A percentile compares a stretch with the other conserved stretches of the same genome.
Conservation (phyloP, 2,113 vertebrate genomes). For the Okapia johnstoni region DNA sequence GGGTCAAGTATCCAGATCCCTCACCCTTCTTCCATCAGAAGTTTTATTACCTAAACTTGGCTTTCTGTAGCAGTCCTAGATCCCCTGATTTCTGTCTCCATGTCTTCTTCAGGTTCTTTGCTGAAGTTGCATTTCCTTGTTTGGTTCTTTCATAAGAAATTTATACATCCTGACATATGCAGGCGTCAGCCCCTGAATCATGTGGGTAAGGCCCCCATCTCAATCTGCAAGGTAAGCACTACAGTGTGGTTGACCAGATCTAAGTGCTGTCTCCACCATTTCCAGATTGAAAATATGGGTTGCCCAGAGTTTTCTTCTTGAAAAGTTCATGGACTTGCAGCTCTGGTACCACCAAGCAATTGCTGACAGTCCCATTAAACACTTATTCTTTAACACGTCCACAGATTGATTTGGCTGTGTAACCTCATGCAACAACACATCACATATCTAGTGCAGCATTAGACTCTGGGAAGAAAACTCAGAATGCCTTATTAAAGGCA, state of each 20-base stretch:
- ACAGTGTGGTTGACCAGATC: rapidly evolving
- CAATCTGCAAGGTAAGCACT: neutral
- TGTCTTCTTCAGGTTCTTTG: neutral
- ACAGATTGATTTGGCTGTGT: neutral
- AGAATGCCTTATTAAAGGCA: neutral
- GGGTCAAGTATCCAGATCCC: neutral
- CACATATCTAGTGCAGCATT: neutral
- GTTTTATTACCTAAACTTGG: neutral
- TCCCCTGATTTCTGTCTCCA: neutral
- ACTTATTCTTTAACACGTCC: neutral
- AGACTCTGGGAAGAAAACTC: neutral
- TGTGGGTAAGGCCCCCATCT: neutral
- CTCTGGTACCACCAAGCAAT: neutral
- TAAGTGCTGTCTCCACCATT: neutral
- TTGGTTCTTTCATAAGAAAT: neutral
- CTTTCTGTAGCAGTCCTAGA: too few species aligned
- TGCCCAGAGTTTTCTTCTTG: neutral
- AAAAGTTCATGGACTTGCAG: neutral
- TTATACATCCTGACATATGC: neutral
- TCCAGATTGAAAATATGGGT: neutral
- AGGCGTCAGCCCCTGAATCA: neutral
- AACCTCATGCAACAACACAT: neutral
- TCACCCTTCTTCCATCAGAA: neutral
- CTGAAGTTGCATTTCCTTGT: neutral
- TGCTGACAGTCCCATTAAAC: neutral